Percentiles rank a stretch among this genome's conserved stretches.
Evolutionary conservation across 64 coral and sea anemone species (phyloP).

Genomic region (Dendronephthya gigantea): DNA sequence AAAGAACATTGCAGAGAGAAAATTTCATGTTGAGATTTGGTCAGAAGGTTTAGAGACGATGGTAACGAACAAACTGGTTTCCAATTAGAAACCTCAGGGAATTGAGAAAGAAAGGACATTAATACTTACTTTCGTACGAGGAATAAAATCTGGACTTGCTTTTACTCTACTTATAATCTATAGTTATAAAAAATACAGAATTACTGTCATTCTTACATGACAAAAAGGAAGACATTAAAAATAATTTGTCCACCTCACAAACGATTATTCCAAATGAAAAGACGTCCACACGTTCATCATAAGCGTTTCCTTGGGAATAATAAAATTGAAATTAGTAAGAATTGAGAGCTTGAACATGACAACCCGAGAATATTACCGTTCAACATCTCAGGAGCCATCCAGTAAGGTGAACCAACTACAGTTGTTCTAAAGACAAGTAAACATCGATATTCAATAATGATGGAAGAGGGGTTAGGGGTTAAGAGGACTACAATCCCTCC

Average conservation of each 20-base stretch:
- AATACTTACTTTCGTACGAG: conserved; percentile 31
- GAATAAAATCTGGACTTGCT: conserved; percentile 54
- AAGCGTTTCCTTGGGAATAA: conserved; percentile 50
- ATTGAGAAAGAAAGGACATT: neutral
- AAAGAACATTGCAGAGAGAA: neutral
- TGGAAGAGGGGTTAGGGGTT: too few relatives aligned
- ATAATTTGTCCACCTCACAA: conserved; percentile 54
- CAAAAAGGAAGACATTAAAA: neutral
- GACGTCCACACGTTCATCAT: conserved; percentile 82
- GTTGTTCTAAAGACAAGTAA: conserved; percentile 71
- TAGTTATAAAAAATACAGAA: neutral
- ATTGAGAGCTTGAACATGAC: neutral
- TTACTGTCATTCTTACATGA: too few relatives aligned
- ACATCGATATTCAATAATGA: too few relatives aligned
- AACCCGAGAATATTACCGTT: conserved; percentile 35
- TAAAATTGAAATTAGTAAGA: neutral
- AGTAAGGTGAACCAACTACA: conserved; percentile 77
- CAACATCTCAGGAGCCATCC: conserved; percentile 98
- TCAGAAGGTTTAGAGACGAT: neutral
- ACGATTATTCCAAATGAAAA: conserved; percentile 82
- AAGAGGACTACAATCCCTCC: too few relatives aligned
- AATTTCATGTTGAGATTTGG: neutral
- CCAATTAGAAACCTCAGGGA: neutral
- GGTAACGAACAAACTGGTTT: neutral
- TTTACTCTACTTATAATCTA: conserved; percentile 61